Conservation (phyloP, 1,140 invertebrate species). For the Conus betulinus region DNA sequence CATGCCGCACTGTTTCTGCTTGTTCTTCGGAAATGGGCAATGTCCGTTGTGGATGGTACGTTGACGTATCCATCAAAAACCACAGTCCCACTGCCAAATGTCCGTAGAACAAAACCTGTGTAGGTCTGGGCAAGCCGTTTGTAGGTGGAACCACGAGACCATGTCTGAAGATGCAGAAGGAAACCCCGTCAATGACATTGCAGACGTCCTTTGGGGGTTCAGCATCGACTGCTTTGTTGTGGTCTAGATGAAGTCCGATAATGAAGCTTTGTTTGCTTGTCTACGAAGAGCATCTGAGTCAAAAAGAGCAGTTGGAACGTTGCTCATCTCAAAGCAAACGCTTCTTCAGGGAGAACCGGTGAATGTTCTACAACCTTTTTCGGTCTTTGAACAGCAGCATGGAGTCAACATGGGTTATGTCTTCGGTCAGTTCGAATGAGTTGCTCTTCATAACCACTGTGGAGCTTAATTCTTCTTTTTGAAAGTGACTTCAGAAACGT, state of each 20-base stretch:
- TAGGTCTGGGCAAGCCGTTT: conserved; percentile 22
- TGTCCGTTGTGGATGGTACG: not conserved
- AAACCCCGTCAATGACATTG: conserved; percentile 53
- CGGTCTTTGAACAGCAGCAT: conserved; percentile 52
- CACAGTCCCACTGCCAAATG: not conserved
- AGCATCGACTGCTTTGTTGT: not conserved
- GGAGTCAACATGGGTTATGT: conserved; percentile 40
- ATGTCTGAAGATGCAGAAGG: conserved; percentile 34
- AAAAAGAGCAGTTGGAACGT: conserved; percentile 45
- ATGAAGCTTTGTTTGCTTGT: not conserved
- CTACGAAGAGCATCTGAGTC: conserved; percentile 35
- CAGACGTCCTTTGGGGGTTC: not conserved
- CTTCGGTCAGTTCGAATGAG: conserved; percentile 29
- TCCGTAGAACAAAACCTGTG: conserved; percentile 16
- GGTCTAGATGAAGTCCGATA: conserved; percentile 49
- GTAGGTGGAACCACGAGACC: conserved; percentile 28
- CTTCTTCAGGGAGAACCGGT: conserved; percentile 12
- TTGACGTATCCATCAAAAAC: not conserved
- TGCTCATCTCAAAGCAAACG: conserved; percentile 48
- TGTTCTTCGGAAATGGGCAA: not conserved
- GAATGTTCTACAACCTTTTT: conserved; percentile 19
- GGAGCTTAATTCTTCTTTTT: conserved; percentile 41
- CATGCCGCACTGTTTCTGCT: not conserved
- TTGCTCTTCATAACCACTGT: conserved; percentile 28
- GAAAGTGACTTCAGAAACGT: conserved; percentile 40